Evolutionary conservation across 1,140 invertebrate species (phyloP), one percentile per base, ranked within the genome.

Genomic region (Hetaerina americana): DNA sequence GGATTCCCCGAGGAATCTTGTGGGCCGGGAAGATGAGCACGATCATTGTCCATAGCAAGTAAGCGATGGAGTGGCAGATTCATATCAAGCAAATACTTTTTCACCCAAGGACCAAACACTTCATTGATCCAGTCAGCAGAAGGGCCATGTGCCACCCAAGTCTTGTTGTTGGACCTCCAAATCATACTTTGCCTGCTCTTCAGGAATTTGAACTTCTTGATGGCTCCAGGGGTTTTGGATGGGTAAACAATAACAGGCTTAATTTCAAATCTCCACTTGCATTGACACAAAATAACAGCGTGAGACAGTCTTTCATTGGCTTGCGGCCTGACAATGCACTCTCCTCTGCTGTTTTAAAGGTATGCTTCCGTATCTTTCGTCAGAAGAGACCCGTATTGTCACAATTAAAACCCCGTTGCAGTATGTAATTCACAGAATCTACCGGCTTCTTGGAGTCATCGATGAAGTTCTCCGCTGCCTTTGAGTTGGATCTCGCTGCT

Each of bases 401-500:
- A 5, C 67, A 68, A 27, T 68, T 68, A 68, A 68, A 25, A 68
- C 22, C 67, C 27, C 26, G 67, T 26, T 69, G 68, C 0, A 22
- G 26, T 1, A 69, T 25, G 26, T 69, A 69, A 69, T 18, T n/a
- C 26, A n/a, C 68, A 28, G 68, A 69, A 69, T 69, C 26, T n/a
- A 69, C 26, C 26, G 28, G 68, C 22, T 69, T n/a, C 68, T 69
- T 27, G 26, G 28, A 69, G 8, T 25, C 26, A 22, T 26, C 22
- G 28, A 69, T 57, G 40, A 57, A 57, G 40, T 57, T 57, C 40
- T 18, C 70, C n/a, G n/a, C n/a, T n/a, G n/a, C n/a, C n/a, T n/a
- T n/a, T n/a, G n/a, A n/a, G 73, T 76, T 72, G 27, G 74, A 73
- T 72, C 73, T 77, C 69, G 74, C 74, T 73, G 69, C 75, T 66